A percentile compares a stretch with the other conserved stretches of the same genome.
These are phyloP conservation scores for Galaxea fascicularis DNA, from an alignment of 92 coral and sea anemone species.

Conservation along the genomic window DNA sequence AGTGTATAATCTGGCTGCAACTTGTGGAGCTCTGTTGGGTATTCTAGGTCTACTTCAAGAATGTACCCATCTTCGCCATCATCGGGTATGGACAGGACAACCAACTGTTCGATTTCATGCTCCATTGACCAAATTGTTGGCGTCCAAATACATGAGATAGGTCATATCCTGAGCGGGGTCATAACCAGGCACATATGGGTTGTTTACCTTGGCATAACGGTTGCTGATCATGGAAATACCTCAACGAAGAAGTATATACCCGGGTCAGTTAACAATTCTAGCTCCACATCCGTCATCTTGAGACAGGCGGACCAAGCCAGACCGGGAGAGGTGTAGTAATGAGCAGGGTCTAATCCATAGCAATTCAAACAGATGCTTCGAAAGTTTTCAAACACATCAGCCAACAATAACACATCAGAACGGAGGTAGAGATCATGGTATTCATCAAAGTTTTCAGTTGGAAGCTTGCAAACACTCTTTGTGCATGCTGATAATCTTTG, in stretches of 20 bases:
- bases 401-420: constrained; percentile 36
- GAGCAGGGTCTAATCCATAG: constrained; percentile 68
- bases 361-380: constrained; percentile 53
- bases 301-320: constrained; percentile 66
- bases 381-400: constrained; percentile 48
- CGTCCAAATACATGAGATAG: constrained; percentile 31
- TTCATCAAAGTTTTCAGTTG: constrained; percentile 47
- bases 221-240: constrained; percentile 49
- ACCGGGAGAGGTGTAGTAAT: constrained; percentile 47
- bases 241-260: constrained; percentile 62
- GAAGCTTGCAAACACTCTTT: constrained; percentile 29
- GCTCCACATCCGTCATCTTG: constrained; percentile 60
- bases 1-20: constrained; percentile 56
- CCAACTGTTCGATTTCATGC: constrained; percentile 24
- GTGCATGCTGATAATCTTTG: constrained; percentile 48
- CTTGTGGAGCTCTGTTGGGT: constrained; percentile 53
- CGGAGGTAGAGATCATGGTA: constrained; percentile 29
- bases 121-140: constrained; percentile 49
- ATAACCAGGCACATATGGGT: constrained; percentile 41
- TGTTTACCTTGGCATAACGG: constrained; percentile 46
- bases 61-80: constrained; percentile 60
- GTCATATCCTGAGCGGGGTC: background rate
- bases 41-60: background rate
- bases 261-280: constrained; percentile 45
- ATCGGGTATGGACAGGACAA: constrained; percentile 9